Base-by-base conservation (phyloP, 2,113 vertebrate genomes). In the Syngnathus typhle region DNA sequence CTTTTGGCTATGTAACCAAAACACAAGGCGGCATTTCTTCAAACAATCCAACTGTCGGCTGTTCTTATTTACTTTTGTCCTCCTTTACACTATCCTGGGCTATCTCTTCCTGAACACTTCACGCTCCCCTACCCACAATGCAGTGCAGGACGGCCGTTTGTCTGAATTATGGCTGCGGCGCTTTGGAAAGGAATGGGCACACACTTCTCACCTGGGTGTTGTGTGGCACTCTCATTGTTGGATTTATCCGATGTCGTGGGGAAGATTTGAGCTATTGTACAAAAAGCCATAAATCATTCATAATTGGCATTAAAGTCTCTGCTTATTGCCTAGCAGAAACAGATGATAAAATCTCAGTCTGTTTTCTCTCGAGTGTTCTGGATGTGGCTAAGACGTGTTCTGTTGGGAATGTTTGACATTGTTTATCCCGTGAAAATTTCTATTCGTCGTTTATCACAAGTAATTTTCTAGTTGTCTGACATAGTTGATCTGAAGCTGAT, bases 61-160 rank as follows among this genome's bases (percentile, higher is more conserved):
- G 1, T 62, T 62, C 23, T 51, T 65, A 47, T 37, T 19, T 65
- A 51, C 13, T 2, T 38, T 65, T 54, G 71, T 54, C 69, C 69
- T 80, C 73, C 68, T 79, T 75, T 64, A 69, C 78, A 67, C 80
- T 70, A 80, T 69, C 70, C 41, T 76, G 65, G 68, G 58, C 77
- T 72, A 75, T 84, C 73, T 54, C 68, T 69, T 71, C 72, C 79
- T 77, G 77, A 79, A 74, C 72, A 68, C 84, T 87, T 85, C 87
- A 88, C 54, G 83, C 81, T 85, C 63, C 78, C 72, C 60, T 85
- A 80, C 84, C 84, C 87, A 88, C 81, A 87, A 88, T 87, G 84
- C 87, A 81, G 65, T 76, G 83, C 81, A 77, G 73, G 52, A 39
- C 65, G 71, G 72, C 76, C 44, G 72, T 87, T 87, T 85, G 69